These are phyloP conservation scores for Lethenteron reissneri DNA, from an alignment of 2,113 vertebrate species.

Conservation along the genomic window DNA sequence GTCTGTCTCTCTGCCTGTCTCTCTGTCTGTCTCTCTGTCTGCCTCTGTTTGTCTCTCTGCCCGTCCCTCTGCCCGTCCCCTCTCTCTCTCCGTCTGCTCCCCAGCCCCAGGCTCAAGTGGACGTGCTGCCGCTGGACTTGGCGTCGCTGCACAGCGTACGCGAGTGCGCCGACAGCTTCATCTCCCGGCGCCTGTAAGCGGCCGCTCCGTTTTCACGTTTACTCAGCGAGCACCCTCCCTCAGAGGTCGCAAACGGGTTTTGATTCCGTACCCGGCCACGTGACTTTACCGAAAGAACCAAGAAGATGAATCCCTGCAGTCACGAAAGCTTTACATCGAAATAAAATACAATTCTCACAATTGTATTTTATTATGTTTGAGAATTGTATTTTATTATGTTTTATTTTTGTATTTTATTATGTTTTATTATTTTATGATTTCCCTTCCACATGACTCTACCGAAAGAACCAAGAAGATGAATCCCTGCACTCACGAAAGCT, in stretches of 20 bases:
- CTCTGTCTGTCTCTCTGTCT: not conserved
- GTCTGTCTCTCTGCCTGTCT: no score
- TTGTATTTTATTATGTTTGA: no score
- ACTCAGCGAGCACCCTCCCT: not conserved
- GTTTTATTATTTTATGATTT: no score
- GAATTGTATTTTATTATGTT: no score
- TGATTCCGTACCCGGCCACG: not conserved
- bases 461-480: no score
- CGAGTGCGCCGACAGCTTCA: constrained; percentile 63
- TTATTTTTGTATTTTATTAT: no score
- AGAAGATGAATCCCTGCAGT: not conserved
- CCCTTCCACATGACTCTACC: no score
- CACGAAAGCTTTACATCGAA: no score
- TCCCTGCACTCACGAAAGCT: no score
- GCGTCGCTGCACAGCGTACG: constrained; percentile 53
- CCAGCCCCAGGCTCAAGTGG: constrained; percentile 81
- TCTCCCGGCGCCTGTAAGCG: constrained; percentile 69
- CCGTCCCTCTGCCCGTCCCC: constrained; percentile 21
- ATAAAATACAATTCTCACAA: no score
- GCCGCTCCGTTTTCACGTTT: no score
- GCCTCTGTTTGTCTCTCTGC: not conserved
- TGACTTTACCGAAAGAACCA: not conserved
- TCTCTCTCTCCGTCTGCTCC: constrained; percentile 21
- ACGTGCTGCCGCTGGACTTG: constrained; percentile 74
- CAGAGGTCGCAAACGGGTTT: not conserved